phyloP scores from a whole-genome alignment of 2,113 vertebrate genomes.

The Mixornis gularis region DNA sequence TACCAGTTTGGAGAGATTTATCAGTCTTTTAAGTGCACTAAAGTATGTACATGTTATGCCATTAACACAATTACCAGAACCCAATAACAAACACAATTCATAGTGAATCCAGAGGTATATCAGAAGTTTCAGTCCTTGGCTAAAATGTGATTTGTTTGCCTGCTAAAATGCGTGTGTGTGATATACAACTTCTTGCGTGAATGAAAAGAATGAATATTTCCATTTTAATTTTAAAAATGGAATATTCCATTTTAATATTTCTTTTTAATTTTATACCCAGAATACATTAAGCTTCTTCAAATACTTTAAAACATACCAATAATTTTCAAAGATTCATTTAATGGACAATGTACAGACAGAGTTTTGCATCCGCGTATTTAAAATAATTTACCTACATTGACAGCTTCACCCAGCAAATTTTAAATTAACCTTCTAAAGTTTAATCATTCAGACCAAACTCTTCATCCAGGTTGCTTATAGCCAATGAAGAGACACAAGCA shows the following conservation, averaged over 20 bases:
- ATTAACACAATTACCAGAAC: not conserved
- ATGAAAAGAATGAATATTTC: not conserved
- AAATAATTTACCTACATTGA: not conserved
- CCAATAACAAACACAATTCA: not conserved
- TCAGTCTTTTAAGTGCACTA: not conserved
- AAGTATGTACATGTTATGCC: not conserved
- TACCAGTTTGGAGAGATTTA: not conserved
- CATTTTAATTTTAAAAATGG: no score
- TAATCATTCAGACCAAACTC: not conserved
- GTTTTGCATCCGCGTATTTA: not conserved
- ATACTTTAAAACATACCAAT: not conserved
- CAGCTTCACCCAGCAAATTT: not conserved
- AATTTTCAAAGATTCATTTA: not conserved
- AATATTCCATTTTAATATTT: not conserved
- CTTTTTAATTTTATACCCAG: not conserved
- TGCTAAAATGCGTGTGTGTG: not conserved
- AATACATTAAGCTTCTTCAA: not conserved
- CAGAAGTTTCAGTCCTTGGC: not conserved
- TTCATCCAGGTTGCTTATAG: not conserved
- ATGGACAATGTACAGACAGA: fast-evolving
- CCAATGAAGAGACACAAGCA: not conserved
- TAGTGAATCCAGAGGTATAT: not conserved
- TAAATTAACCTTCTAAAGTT: conserved; percentile 2
- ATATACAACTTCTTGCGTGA: not conserved
- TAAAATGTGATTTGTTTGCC: not conserved